Evolutionary conservation across 1,140 invertebrate genomes (phyloP).

Genomic region (Sesamia nonagrioides): DNA sequence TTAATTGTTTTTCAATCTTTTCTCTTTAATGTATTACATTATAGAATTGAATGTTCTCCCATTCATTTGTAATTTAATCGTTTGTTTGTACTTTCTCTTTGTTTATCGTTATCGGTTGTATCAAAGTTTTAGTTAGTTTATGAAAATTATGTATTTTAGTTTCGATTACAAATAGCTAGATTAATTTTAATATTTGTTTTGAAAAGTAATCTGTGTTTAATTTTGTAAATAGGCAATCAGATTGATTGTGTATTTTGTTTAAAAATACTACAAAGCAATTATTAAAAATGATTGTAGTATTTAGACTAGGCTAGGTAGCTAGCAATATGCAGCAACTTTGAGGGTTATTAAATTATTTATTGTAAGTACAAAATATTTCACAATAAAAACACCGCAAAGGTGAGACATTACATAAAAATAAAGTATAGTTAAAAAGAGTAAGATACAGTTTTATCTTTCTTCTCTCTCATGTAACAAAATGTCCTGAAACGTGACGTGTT

Average conservation of each 20-base stretch:
- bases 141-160: not conserved
- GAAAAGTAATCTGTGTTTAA: not conserved
- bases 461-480: too few species aligned
- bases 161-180: not conserved
- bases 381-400: too few species aligned
- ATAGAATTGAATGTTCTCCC: slow-evolving; percentile 34
- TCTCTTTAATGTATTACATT: slow-evolving; percentile 27
- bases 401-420: too few species aligned
- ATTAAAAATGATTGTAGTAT: not conserved
- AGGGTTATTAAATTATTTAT: too few species aligned
- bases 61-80: slow-evolving; percentile 18
- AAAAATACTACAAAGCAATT: not conserved
- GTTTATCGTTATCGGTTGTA: slow-evolving; percentile 15
- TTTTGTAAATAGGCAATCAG: not conserved
- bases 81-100: not conserved
- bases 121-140: slow-evolving; percentile 1
- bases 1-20: slow-evolving; percentile 41
- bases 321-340: too few species aligned
- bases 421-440: too few species aligned
- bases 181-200: not conserved
- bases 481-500: too few species aligned
- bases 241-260: slow-evolving; percentile 1
- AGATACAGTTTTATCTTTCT: too few species aligned
- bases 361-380: too few species aligned
- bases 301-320: too few species aligned